Conservation (phyloP, 2,113 vertebrate genomes). For the cattle (Bos taurus) region DNA sequence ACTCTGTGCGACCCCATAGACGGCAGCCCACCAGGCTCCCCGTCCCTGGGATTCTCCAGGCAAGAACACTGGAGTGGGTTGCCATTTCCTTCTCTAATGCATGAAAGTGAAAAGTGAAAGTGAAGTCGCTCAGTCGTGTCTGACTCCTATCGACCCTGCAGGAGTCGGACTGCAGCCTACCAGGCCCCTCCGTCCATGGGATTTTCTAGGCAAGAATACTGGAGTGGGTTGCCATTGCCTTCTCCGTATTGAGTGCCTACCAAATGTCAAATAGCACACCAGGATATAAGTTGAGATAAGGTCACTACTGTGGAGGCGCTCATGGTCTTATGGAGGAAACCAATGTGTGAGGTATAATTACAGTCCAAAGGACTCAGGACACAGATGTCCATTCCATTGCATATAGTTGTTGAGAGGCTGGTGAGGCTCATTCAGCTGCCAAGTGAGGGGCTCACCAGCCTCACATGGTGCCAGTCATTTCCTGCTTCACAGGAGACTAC, state of each 20-base stretch:
- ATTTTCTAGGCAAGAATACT: too few relatives aligned
- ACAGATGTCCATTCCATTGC: accelerated
- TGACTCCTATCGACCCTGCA: too few relatives aligned
- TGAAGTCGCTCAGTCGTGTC: too few relatives aligned
- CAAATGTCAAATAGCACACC: neutral
- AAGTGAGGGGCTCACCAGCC: neutral
- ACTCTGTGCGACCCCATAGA: too few relatives aligned
- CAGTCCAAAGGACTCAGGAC: neutral
- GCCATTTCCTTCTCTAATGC: too few relatives aligned
- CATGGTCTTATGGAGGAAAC: neutral
- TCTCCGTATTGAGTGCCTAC: neutral
- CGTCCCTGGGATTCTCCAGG: too few relatives aligned
- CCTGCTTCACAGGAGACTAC: neutral
- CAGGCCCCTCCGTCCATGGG: too few relatives aligned
- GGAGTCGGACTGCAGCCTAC: too few relatives aligned
- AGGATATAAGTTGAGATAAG: neutral
- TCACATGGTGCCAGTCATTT: neutral
- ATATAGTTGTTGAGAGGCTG: neutral
- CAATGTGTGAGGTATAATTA: neutral
- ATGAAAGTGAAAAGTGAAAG: too few relatives aligned
- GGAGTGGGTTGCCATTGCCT: too few relatives aligned
- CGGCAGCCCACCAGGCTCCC: too few relatives aligned
- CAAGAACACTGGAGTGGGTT: too few relatives aligned
- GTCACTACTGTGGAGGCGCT: neutral
- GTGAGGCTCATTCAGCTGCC: neutral